Conservation (phyloP, 1,140 invertebrate genomes). For the Chrysopa pallens region DNA sequence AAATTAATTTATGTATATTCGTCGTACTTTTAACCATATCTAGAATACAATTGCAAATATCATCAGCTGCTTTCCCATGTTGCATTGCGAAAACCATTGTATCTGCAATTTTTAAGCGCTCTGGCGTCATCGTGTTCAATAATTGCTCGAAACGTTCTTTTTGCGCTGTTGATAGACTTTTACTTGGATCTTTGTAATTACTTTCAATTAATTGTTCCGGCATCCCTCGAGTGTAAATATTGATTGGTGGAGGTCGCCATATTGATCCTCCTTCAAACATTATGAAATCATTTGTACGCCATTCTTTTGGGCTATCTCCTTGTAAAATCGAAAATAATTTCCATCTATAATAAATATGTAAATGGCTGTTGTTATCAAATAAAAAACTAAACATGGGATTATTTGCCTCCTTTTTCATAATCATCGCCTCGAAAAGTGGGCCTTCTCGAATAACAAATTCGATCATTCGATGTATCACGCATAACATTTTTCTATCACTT, state of each 20-base stretch:
- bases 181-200: conserved; percentile 39
- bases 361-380: conserved; percentile 92
- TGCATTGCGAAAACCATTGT: conserved; percentile 97
- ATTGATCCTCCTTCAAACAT: conserved; percentile 93
- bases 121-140: conserved; percentile 68
- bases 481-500: conserved; percentile 29
- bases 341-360: conserved; percentile 97
- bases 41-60: conserved; percentile 77
- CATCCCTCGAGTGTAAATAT: conserved; percentile 81
- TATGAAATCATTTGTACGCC: conserved; percentile 81
- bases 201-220: conserved; percentile 56
- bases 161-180: conserved; percentile 26
- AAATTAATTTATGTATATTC: conserved; percentile 80
- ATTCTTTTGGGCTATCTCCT: conserved; percentile 80
- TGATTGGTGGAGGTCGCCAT: conserved; percentile 86
- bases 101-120: conserved; percentile 67
- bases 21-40: conserved; percentile 62
- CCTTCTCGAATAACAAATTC: conserved; percentile 98
- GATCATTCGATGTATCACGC: conserved; percentile 93
- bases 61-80: conserved; percentile 87
- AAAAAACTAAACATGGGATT: conserved; percentile 92
- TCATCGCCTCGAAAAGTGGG: conserved; percentile 97
- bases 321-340: conserved; percentile 91
- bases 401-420: conserved; percentile 93
- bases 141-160: conserved; percentile 79